Base-by-base conservation (phyloP, 1,140 invertebrate species). In the Dryas iulia region DNA sequence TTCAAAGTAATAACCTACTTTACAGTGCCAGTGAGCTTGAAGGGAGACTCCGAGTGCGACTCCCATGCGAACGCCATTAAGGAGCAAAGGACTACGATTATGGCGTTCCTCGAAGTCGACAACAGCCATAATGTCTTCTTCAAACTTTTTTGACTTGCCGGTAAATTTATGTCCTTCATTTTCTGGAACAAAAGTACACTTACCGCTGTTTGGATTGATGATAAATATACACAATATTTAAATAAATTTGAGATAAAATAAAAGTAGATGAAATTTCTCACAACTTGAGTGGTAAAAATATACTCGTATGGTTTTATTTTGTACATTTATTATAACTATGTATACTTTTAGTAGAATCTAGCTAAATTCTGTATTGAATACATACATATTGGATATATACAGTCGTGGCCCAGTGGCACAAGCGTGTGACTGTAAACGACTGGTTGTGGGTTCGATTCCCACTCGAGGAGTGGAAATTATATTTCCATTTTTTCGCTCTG, bases 81-180 rank as follows among this genome's bases (percentile, higher is more conserved):
- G 0, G 95, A 95, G 63, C 95, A 95, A 1, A 95, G 77, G 1
- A 97, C 86, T 1, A 97, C 96, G 8, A 96, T 92, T 3, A 97
- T 92, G 0, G 96, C 97, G 81, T 97, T 98, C 67, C 97, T 92
- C 0, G 96, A 95, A 4, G 95, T 96, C 7, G 96, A 96, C 6
- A 96, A 88, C 28, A 97, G 87, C 96, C 96, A 97, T 3, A 95
- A 87, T 23, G 92, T 78, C 84, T 95, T 95, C 66, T 94, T 93
- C 1, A 95, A 39, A 28, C 92, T 84, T 71, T 92, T 86, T 31
- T 91, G 92, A 77, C 78, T 87, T 5, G 82, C 72, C 0, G 86
- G 73, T 75, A 79, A 81, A 39, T 80, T 91, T 72, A 77, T 86
- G 31, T 95, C 94, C 81, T 95, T 95, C 77, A 95, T 88, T 94